Base-by-base conservation (phyloP, 2,113 vertebrate genomes). In the Indicator maculatus region DNA sequence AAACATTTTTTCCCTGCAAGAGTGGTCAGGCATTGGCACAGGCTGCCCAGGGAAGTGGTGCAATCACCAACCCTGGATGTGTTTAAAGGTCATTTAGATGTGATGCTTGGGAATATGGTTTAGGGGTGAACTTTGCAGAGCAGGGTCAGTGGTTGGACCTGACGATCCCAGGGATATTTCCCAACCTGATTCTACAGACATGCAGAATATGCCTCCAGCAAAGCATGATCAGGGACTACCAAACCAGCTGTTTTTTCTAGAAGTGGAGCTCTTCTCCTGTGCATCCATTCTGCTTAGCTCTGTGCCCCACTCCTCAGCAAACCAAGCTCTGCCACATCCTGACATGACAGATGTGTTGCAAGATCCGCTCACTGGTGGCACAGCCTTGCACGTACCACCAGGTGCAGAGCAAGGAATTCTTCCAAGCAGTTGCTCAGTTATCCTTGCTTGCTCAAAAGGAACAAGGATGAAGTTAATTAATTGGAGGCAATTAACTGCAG, bases 391-490 rank as follows among this genome's bases (percentile, higher is more conserved):
- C 17, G 8, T n/a, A 53, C 88, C 14, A 67, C 16, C 39, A 82
- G 83, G 21, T 75, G 56, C 69, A 92, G 50, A 83, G 78, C 44
- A 44, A 83, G 92, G 86, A 53, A 67, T 47, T 8, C 26, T 86
- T 90, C 36, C 65, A 30, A 83, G 38, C 18, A n/a, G 30, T 44
- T 80, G 30, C 61, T 83, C 20, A 50, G 83, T 50, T 86, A 75
- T 72, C 66, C 83, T 77, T 23, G 3, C 65, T 78, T 84, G 44
- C 24, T 90, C 27, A 8, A 79, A 94, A 75, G 20, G 24, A 90
- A 86, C 53, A 84, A 14, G 10, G 59, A 59, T 8, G 5, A 61
- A 95, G 16, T 6, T 88, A 84, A 88, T 90, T 94, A 86, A 86
- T 9, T 76, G 9, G 11, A 91, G 28, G 28, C 8, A 83, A 86